A percentile compares a stretch with the other conserved stretches of the same genome.
These are phyloP conservation scores for Hippoglossus stenolepis DNA, from an alignment of 2,113 vertebrate species.

Conservation along the genomic window DNA sequence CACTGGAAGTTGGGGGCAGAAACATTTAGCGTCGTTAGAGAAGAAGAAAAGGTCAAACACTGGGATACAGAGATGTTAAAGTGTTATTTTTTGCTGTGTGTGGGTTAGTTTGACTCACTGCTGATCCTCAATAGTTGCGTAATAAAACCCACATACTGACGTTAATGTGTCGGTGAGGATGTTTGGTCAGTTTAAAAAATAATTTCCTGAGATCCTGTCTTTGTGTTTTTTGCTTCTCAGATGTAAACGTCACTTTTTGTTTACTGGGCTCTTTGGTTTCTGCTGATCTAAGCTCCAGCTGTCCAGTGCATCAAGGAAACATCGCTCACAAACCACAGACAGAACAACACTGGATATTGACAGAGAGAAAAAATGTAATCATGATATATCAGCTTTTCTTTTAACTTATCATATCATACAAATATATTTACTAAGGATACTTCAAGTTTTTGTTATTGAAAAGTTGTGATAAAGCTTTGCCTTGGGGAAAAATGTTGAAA, in stretches of 20 bases:
- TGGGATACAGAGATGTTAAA: background rate
- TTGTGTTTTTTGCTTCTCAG: background rate
- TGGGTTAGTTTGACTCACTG: background rate
- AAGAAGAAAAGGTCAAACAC: constrained; percentile 16
- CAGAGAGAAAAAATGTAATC: background rate
- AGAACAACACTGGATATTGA: background rate
- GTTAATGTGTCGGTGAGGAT: background rate
- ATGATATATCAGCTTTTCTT: too few relatives aligned
- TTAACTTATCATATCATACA: too few relatives aligned
- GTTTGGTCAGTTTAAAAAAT: background rate
- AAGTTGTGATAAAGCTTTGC: background rate
- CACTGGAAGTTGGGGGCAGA: background rate
- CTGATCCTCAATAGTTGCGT: background rate
- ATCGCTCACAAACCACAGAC: background rate
- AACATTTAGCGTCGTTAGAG: background rate
- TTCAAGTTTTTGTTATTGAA: background rate
- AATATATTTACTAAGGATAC: too few relatives aligned
- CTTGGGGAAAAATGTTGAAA: too few relatives aligned
- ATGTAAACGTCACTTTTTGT: background rate
- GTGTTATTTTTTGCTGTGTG: background rate
- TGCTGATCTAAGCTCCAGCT: background rate
- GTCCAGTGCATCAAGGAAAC: too few relatives aligned
- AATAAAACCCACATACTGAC: background rate
- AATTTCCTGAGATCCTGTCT: background rate
- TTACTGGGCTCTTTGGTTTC: background rate